Evolutionary conservation across 2,113 vertebrate species (phyloP).

Genomic region (Boleophthalmus pectinirostris): DNA sequence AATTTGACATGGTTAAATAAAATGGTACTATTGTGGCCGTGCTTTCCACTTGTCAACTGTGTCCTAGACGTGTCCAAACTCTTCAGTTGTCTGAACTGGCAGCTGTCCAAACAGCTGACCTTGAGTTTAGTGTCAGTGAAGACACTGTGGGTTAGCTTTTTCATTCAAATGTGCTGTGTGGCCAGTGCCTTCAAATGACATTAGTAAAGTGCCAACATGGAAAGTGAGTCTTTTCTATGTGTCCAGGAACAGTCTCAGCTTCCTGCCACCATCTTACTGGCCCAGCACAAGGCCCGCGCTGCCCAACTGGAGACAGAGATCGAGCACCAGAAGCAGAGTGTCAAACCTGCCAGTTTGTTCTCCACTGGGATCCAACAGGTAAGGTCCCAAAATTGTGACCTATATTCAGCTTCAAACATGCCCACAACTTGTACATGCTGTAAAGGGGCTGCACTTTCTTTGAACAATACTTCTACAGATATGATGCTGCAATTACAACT

Average conservation of each 20-base stretch:
- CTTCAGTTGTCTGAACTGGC: slow-evolving; percentile 53
- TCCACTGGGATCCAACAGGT: slow-evolving; percentile 98
- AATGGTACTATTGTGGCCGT: not conserved
- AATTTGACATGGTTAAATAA: not conserved
- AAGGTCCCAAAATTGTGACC: slow-evolving; percentile 57
- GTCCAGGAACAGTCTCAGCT: slow-evolving; percentile 90
- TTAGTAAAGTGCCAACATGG: slow-evolving; percentile 4
- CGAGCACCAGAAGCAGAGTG: slow-evolving; percentile 87
- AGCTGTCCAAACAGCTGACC: slow-evolving; percentile 60
- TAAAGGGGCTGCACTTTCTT: not conserved
- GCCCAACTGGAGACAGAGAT: slow-evolving; percentile 89
- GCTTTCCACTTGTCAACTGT: slow-evolving; percentile 35
- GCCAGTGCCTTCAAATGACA: slow-evolving; percentile 30
- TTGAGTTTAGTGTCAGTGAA: slow-evolving; percentile 67
- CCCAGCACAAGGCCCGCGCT: slow-evolving; percentile 93
- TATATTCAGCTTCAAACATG: not conserved
- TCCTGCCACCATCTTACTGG: slow-evolving; percentile 90
- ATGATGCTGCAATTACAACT: not conserved
- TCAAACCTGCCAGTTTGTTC: slow-evolving; percentile 88
- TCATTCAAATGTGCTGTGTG: slow-evolving; percentile 44
- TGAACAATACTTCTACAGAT: not conserved
- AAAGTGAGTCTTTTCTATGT: slow-evolving; percentile 8
- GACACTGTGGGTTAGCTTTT: slow-evolving; percentile 39
- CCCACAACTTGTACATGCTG: not conserved
- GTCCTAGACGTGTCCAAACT: slow-evolving; percentile 40